phyloP scores from a whole-genome alignment of 2,888 invertebrate species.

The Stramonita haemastoma region DNA sequence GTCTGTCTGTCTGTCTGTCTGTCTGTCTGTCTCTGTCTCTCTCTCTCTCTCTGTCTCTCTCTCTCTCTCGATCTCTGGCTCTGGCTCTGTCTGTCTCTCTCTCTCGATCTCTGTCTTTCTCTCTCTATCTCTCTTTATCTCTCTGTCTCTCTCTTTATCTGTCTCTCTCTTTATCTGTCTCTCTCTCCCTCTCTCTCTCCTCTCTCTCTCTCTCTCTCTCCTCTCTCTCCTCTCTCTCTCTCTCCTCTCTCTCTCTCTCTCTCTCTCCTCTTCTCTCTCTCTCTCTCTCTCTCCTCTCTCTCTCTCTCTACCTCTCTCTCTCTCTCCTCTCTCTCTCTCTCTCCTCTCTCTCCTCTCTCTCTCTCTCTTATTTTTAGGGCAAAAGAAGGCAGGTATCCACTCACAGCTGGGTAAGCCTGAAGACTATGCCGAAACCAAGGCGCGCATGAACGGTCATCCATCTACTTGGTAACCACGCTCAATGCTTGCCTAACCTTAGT shows the following conservation, averaged over 20 bases:
- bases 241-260: background rate
- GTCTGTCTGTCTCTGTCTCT: background rate
- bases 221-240: background rate
- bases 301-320: too few relatives aligned
- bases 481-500: too few relatives aligned
- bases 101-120: background rate
- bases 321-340: too few relatives aligned
- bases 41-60: constrained; percentile 1
- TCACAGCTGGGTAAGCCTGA: too few relatives aligned
- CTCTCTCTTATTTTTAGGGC: too few relatives aligned
- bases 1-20: background rate
- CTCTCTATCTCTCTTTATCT: background rate
- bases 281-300: background rate
- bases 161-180: background rate
- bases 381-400: too few relatives aligned
- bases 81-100: background rate
- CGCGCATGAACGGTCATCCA: too few relatives aligned
- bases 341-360: too few relatives aligned
- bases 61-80: background rate
- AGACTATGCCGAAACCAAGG: too few relatives aligned
- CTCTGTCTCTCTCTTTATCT: background rate
- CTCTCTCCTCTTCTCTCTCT: background rate
- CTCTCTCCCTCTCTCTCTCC: too few relatives aligned
- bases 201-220: too few relatives aligned
- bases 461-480: too few relatives aligned